A percentile compares a stretch with the other conserved stretches of the same genome.
Conservation (phyloP, 2,797 vertebrate species). For the Alosa sapidissima region DNA sequence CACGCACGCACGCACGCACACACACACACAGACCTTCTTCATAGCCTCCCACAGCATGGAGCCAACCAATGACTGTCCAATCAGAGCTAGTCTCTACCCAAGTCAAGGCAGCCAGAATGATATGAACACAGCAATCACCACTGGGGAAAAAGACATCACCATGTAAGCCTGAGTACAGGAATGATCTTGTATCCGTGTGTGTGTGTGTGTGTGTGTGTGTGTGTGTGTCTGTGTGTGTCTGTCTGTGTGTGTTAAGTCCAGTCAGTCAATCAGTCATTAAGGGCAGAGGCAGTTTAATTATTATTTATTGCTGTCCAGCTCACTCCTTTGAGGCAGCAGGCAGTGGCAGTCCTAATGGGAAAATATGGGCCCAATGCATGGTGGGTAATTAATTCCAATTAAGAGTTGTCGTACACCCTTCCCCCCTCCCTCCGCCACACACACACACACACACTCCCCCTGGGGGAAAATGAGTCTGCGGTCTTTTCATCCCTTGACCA, state of each 20-base stretch:
- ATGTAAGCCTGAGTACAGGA: not conserved
- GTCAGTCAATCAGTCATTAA: not conserved
- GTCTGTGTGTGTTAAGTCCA: not conserved
- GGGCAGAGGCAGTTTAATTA: not conserved
- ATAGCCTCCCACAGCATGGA: not conserved
- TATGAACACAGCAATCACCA: not conserved
- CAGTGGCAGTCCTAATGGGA: not conserved
- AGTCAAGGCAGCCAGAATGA: not conserved
- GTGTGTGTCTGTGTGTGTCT: not conserved
- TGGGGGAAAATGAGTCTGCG: conserved; percentile 3
- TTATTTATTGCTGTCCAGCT: not conserved
- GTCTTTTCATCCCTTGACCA: not conserved
- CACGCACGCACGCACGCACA: not conserved
- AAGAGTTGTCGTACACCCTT: not conserved
- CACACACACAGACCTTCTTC: not conserved
- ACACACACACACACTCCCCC: not conserved
- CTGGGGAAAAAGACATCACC: not conserved
- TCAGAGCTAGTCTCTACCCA: not conserved
- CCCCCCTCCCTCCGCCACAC: not conserved
- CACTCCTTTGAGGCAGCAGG: not conserved
- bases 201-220: not conserved
- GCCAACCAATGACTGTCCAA: not conserved
- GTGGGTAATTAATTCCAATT: not conserved
- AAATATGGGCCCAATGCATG: conserved; percentile 1
- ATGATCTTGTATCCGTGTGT: not conserved